Percentiles rank a stretch among this genome's conserved stretches.
Conservation (phyloP, 2,113 vertebrate genomes). For the Dipodomys ordii region DNA sequence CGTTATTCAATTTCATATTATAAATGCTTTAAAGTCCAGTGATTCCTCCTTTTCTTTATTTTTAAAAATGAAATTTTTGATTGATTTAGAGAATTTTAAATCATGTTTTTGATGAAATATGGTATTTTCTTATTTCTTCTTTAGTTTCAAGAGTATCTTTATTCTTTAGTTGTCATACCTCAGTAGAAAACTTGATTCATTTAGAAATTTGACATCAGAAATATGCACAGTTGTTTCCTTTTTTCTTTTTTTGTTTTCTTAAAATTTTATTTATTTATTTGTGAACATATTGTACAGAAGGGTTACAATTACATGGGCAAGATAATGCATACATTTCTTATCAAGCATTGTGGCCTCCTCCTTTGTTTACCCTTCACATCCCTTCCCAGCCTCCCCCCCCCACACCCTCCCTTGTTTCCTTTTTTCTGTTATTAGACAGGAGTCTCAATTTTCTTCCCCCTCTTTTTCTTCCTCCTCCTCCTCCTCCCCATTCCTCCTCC, state of each 20-base stretch:
- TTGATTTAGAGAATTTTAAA: not conserved
- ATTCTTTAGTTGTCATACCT: not conserved
- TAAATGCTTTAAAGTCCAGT: constrained; percentile 21
- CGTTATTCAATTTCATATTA: not conserved
- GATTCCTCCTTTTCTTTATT: not conserved
- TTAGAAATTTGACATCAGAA: not conserved
- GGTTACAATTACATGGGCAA: no score
- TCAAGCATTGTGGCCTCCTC: no score
- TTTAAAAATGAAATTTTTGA: not conserved
- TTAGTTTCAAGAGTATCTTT: not conserved
- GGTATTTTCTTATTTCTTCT: not conserved
- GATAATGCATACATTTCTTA: no score
- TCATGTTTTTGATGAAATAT: not conserved
- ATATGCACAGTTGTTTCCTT: not conserved
- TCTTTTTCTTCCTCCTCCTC: not conserved
- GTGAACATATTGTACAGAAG: no score
- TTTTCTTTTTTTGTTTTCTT: not conserved
- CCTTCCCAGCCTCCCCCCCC: no score
- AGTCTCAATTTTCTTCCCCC: not conserved
- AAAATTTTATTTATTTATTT: no score
- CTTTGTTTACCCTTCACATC: no score
- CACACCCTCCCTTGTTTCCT: not conserved
- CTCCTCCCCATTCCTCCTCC: no score
- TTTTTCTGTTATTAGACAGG: not conserved
- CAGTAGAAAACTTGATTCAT: not conserved